Evolutionary conservation across 2,113 vertebrate genomes (phyloP).

Genomic region (Tauraco erythrolophus): DNA sequence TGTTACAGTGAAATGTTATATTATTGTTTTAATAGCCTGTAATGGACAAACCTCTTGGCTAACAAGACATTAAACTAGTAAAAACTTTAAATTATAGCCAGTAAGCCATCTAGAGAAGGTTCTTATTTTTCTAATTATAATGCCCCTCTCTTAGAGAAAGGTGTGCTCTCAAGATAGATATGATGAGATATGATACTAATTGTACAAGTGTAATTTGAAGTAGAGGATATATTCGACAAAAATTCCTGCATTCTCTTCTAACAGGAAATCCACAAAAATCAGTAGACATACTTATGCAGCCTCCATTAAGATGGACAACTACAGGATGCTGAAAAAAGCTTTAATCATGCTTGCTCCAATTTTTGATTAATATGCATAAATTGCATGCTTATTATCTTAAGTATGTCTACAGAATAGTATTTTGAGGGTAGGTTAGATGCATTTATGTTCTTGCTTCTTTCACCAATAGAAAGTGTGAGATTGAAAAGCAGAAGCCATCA

Average conservation of each 20-base stretch:
- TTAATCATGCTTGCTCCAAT: not conserved
- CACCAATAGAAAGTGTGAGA: not conserved
- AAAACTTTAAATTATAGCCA: not conserved
- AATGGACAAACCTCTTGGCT: not conserved
- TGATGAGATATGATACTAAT: not conserved
- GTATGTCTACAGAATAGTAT: not conserved
- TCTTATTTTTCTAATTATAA: not conserved
- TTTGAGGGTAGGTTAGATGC: not conserved
- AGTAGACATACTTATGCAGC: not conserved
- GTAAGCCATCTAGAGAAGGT: not conserved
- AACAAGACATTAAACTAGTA: not conserved
- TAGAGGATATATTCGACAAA: not conserved
- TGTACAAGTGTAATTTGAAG: not conserved
- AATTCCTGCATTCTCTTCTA: not conserved
- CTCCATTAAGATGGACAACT: not conserved
- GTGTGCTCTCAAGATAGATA: not conserved
- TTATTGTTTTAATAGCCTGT: not conserved
- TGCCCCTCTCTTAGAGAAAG: not conserved
- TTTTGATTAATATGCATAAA: not conserved
- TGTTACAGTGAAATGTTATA: not conserved
- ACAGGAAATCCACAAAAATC: not conserved
- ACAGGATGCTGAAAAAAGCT: not conserved
- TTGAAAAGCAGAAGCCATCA: not conserved
- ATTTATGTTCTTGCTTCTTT: not conserved
- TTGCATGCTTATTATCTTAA: not conserved